A percentile compares a stretch with the other conserved stretches of the same genome.
Conservation (phyloP, 2,113 vertebrate species). For the Zosterops hypoxanthus region DNA sequence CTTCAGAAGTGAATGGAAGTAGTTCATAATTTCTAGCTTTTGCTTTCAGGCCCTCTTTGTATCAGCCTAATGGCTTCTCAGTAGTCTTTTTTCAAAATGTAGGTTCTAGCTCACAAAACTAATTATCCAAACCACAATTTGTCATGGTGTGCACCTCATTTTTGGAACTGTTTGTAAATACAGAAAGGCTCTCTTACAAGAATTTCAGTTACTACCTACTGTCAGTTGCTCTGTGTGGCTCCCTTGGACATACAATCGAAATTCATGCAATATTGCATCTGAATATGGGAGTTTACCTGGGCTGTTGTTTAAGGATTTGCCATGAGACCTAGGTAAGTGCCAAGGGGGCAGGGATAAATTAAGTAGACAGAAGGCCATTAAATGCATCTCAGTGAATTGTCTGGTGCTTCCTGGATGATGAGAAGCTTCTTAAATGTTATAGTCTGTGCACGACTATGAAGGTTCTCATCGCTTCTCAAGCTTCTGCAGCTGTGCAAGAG, state of each 20-base stretch:
- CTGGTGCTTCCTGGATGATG: background rate
- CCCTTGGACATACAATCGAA: background rate
- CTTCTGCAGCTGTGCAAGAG: background rate
- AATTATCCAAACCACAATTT: background rate
- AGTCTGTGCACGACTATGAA: background rate
- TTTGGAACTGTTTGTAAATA: background rate
- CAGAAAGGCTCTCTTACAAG: fast-evolving
- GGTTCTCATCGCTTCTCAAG: background rate
- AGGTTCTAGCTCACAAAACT: background rate
- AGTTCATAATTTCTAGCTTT: background rate
- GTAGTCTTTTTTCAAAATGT: background rate
- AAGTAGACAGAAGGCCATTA: background rate
- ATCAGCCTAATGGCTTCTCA: background rate
- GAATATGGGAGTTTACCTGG: background rate
- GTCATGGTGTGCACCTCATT: background rate
- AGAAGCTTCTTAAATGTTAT: background rate
- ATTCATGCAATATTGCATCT: fast-evolving
- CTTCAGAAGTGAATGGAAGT: background rate
- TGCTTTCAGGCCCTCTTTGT: background rate
- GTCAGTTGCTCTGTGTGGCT: background rate
- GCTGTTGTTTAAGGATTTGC: background rate
- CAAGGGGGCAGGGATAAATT: background rate
- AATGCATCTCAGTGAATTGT: background rate
- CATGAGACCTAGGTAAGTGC: background rate
- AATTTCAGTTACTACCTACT: background rate